Conservation (phyloP, 2,113 vertebrate genomes). For the Myxocyprinus asiaticus region DNA sequence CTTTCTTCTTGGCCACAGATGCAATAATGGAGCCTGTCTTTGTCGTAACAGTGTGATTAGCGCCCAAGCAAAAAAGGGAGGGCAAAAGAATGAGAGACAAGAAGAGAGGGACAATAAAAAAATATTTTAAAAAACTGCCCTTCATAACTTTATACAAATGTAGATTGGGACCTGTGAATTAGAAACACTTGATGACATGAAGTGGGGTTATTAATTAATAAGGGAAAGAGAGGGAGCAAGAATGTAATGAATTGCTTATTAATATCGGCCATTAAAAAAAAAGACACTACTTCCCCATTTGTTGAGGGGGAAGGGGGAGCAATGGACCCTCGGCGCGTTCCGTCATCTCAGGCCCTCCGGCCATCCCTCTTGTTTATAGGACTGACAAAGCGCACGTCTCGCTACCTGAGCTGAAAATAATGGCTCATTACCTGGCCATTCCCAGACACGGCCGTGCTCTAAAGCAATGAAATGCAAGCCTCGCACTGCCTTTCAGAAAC, state of each 20-base stretch:
- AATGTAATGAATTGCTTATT: slow-evolving; percentile 72
- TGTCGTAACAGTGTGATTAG: slow-evolving; percentile 94
- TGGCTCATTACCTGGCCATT: slow-evolving; percentile 75
- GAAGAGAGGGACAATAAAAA: not conserved
- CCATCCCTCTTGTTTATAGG: slow-evolving; percentile 69
- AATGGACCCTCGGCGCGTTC: slow-evolving; percentile 68
- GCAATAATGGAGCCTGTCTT: slow-evolving; percentile 98
- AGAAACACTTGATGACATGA: slow-evolving; percentile 60
- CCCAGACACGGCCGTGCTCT: slow-evolving; percentile 44
- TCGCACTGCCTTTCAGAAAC: slow-evolving; percentile 35
- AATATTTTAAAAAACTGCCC: slow-evolving; percentile 54
- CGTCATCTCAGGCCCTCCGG: slow-evolving; percentile 62
- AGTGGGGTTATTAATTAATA: slow-evolving; percentile 75
- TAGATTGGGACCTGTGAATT: slow-evolving; percentile 70
- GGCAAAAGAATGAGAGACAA: slow-evolving; percentile 44
- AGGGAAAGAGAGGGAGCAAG: slow-evolving; percentile 22
- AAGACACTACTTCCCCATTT: not conserved
- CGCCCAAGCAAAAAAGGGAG: slow-evolving; percentile 54
- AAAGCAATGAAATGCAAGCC: slow-evolving; percentile 29
- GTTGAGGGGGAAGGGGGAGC: slow-evolving; percentile 38
- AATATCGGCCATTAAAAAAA: slow-evolving; percentile 55
- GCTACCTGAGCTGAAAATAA: slow-evolving; percentile 70
- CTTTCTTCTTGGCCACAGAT: slow-evolving; percentile 70
- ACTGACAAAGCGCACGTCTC: slow-evolving; percentile 71
- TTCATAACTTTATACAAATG: slow-evolving; percentile 65